Conservation (phyloP, 2,888 invertebrate species). For the Drosophila putrida region DNA sequence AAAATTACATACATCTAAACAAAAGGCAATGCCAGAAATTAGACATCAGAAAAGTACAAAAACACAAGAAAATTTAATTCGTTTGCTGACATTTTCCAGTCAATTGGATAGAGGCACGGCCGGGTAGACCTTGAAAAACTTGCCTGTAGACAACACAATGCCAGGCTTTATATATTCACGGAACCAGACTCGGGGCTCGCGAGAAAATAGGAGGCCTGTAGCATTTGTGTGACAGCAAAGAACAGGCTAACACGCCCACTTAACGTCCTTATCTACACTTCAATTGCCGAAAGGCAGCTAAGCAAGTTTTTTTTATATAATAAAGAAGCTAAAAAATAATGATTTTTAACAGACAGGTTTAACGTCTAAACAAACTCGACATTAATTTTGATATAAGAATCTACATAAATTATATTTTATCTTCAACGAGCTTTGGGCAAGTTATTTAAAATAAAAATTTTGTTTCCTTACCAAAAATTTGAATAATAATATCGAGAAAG, state of each 20-base stretch:
- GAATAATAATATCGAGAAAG: no score
- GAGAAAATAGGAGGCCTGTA: constrained; percentile 41
- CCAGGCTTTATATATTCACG: constrained; percentile 43
- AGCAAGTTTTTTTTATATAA: constrained; percentile 31
- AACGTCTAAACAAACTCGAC: constrained; percentile 47
- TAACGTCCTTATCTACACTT: constrained; percentile 51
- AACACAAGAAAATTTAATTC: constrained; percentile 10
- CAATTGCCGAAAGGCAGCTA: constrained; percentile 25
- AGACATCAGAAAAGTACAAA: constrained; percentile 24
- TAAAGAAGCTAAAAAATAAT: constrained; percentile 28
- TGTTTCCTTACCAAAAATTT: no score
- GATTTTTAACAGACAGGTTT: constrained; percentile 34
- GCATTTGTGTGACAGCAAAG: constrained; percentile 38
- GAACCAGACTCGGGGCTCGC: constrained; percentile 53
- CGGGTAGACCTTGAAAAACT: constrained; percentile 64
- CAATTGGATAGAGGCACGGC: constrained; percentile 66
- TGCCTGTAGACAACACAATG: constrained; percentile 50
- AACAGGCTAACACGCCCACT: constrained; percentile 64
- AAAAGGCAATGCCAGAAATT: constrained; percentile 44
- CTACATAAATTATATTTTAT: no score
- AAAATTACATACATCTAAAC: constrained; percentile 6
- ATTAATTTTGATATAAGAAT: constrained; percentile 15
- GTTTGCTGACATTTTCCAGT: constrained; percentile 68
- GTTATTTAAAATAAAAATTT: no score
- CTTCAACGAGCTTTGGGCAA: no score